Conservation (phyloP, 2,113 vertebrate genomes). For the Anguilla rostrata region DNA sequence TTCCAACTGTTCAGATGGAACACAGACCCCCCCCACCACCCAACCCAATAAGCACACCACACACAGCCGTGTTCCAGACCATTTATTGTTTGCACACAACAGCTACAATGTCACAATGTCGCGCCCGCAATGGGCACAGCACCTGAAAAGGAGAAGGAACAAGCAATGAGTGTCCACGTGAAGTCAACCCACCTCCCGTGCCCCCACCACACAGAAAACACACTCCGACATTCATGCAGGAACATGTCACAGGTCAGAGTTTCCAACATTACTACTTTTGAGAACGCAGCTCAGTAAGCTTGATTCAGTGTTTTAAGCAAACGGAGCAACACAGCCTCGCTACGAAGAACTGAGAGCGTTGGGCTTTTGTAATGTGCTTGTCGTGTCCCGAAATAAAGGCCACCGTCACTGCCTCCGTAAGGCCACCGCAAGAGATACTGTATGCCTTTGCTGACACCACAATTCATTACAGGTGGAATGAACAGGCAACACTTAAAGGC, state of each 20-base stretch:
- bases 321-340: too few relatives aligned
- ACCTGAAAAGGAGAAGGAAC: constrained; percentile 73
- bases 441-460: constrained; percentile 32
- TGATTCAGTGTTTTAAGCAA: too few relatives aligned
- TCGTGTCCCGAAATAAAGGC: not conserved
- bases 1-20: not conserved
- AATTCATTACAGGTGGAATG: constrained; percentile 17
- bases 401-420: not conserved
- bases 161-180: not conserved
- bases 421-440: constrained; percentile 15
- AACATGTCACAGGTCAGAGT: too few relatives aligned
- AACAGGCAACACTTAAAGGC: constrained; percentile 29
- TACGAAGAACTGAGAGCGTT: too few relatives aligned
- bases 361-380: not conserved
- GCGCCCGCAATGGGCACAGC: constrained; percentile 91
- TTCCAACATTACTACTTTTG: too few relatives aligned
- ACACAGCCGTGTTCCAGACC: constrained; percentile 14
- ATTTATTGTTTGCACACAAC: constrained; percentile 68
- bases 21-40: not conserved
- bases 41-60: not conserved
- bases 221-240: too few relatives aligned
- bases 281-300: too few relatives aligned
- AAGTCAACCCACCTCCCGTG: too few relatives aligned
- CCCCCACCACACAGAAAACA: too few relatives aligned
- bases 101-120: not conserved